Base-by-base conservation (phyloP, 1,140 invertebrate species). In the Maconellicoccus hirsutus region DNA sequence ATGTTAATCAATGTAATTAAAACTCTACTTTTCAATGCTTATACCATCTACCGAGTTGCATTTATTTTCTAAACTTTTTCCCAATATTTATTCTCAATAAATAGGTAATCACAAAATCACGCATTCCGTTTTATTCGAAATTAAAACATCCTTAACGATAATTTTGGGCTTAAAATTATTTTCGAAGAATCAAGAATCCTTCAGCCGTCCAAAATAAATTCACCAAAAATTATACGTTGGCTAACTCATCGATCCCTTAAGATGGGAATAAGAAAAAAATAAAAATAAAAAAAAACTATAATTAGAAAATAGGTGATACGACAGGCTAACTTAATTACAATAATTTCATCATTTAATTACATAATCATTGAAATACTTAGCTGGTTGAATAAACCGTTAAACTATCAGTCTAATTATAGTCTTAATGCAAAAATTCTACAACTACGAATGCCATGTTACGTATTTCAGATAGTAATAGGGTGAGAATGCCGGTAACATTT, bases 361-460 rank as follows among this genome's bases (percentile, higher is more conserved):
- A 52, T 52, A 52, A 52, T 52, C 42, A 52, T 52, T 52, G 42
- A 52, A 52, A 52, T 52, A 52, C 42, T 52, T 52, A 52, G 42
- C 42, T 52, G 42, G 42, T 19, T 52, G 42, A 52, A 52, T 52
- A 19, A 52, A 52, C 42, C 42, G 42, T 52, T 52, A 52, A 52
- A 52, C 42, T 16, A 14, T 52, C 42, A 52, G 4, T 52, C 42
- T 52, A 52, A 52, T 52, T 52, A 52, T 52, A 52, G 42, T 52
- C 42, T 52, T 52, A 52, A 52, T 52, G 42, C 42, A 52, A 52
- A 52, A 52, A 52, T 52, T 52, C 6, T 52, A 33, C 29, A 33
- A 16, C 42, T 52, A 19, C 42, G 12, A 19, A 52, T 52, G 42
- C 42, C 42, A 19, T 52, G 42, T 52, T 52, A 52, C 42, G 42